Evolutionary conservation across 2,113 vertebrate species (phyloP).

Genomic region (Propithecus coquereli): DNA sequence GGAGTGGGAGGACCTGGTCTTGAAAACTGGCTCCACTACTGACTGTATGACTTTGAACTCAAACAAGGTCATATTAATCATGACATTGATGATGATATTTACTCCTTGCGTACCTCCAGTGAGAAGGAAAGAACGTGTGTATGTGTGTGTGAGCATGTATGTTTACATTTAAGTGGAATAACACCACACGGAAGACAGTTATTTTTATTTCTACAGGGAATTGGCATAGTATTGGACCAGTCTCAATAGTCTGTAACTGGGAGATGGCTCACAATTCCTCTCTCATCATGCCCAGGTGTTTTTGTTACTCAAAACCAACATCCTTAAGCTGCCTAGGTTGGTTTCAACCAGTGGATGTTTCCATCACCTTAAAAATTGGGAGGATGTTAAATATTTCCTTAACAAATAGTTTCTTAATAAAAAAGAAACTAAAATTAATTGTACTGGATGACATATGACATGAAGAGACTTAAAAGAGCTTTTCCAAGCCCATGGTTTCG

Average conservation of each 20-base stretch:
- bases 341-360: constrained; percentile 1
- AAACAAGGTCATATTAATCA: neutral
- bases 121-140: neutral
- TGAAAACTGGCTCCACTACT: neutral
- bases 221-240: neutral
- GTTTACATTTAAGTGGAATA: neutral
- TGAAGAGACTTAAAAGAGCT: neutral
- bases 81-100: neutral
- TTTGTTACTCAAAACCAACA: neutral
- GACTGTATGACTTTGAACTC: neutral
- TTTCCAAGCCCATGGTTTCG: neutral
- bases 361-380: neutral
- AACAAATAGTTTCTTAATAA: neutral
- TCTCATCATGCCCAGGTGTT: neutral
- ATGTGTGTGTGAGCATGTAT: neutral
- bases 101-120: neutral
- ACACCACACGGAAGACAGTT: neutral
- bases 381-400: neutral
- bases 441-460: neutral
- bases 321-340: neutral
- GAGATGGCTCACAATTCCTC: neutral
- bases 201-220: neutral
- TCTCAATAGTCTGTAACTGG: neutral
- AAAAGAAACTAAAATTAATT: neutral
- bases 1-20: neutral